A percentile compares a stretch with the other conserved stretches of the same genome.
phyloP scores from a whole-genome alignment of 1,140 invertebrate genomes.

The Habropoda laboriosa region DNA sequence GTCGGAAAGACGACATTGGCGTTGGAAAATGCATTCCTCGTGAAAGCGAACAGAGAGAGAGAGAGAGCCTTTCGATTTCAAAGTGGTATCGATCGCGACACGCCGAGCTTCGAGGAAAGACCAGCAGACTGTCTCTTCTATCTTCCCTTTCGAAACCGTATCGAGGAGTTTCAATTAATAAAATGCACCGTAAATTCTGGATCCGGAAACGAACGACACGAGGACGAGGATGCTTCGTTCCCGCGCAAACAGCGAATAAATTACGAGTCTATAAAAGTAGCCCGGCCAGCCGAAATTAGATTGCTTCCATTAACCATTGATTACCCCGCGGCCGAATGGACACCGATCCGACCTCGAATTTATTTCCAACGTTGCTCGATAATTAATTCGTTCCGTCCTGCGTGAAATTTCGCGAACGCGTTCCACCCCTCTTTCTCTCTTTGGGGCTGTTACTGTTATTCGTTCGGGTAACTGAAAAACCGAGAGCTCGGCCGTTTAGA shows the following conservation, averaged over 20 bases:
- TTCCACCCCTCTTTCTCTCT: neutral
- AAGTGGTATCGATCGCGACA: slow-evolving; percentile 38
- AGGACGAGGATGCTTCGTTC: neutral
- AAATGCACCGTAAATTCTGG: neutral
- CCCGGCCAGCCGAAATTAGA: slow-evolving; percentile 17
- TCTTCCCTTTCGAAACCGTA: neutral
- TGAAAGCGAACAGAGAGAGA: slow-evolving; percentile 11
- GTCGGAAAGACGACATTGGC: slow-evolving; percentile 39
- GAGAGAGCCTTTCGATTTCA: slow-evolving; percentile 34
- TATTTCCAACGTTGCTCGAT: slow-evolving; percentile 36
- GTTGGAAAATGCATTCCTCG: slow-evolving; percentile 47
- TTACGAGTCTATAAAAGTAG: slow-evolving; percentile 27
- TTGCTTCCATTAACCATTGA: slow-evolving; percentile 46
- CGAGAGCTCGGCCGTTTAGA: neutral
- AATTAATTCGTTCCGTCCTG: slow-evolving; percentile 26
- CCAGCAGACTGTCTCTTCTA: neutral
- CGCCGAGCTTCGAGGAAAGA: no score
- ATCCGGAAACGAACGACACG: neutral
- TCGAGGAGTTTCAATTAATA: slow-evolving; percentile 19
- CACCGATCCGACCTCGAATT: slow-evolving; percentile 17
- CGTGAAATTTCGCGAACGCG: slow-evolving; percentile 14
- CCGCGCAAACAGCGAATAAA: slow-evolving; percentile 15
- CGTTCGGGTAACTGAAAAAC: neutral
- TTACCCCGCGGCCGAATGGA: slow-evolving; percentile 24
- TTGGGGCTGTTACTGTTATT: neutral